These are phyloP conservation scores for Oryzias javanicus DNA, from an alignment of 2,113 vertebrate genomes.

Conservation along the genomic window DNA sequence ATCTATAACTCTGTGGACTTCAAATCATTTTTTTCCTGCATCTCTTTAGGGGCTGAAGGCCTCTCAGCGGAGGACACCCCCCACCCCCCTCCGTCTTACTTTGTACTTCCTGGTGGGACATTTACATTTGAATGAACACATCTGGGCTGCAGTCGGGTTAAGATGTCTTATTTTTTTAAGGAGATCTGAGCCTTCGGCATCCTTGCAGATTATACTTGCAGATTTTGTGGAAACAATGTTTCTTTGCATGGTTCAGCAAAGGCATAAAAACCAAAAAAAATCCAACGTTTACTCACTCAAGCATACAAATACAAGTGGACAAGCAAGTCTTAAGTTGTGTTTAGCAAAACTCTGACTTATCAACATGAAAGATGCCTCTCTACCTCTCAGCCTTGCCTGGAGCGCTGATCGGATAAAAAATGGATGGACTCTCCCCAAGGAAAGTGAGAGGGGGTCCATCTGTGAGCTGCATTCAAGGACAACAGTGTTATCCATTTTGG, in stretches of 20 bases:
- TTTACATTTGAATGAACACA: slow-evolving; percentile 61
- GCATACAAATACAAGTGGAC: slow-evolving; percentile 7
- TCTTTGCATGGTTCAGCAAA: neutral
- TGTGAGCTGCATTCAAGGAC: slow-evolving; percentile 75
- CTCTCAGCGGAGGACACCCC: slow-evolving; percentile 40
- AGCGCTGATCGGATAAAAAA: slow-evolving; percentile 67
- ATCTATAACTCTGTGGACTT: slow-evolving; percentile 55
- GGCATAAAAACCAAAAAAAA: neutral
- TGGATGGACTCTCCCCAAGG: slow-evolving; percentile 57
- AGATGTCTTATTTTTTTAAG: slow-evolving; percentile 34
- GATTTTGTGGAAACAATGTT: neutral
- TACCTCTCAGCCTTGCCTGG: slow-evolving; percentile 54
- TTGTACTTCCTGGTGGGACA: slow-evolving; percentile 54
- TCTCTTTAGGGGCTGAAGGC: slow-evolving; percentile 55
- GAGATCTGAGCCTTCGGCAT: neutral
- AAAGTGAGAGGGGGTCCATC: slow-evolving; percentile 59
- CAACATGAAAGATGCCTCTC: slow-evolving; percentile 29
- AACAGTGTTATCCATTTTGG: slow-evolving; percentile 73
- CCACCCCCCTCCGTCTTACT: slow-evolving; percentile 57
- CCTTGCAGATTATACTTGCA: neutral
- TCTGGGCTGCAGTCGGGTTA: slow-evolving; percentile 19
- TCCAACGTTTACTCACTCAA: slow-evolving; percentile 12
- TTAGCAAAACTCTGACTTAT: slow-evolving; percentile 43
- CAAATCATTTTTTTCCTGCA: slow-evolving; percentile 29
- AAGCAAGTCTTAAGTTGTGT: slow-evolving; percentile 35